These are phyloP conservation scores for Ataeniobius toweri DNA, from an alignment of 2,797 vertebrate genomes.

Conservation along the genomic window DNA sequence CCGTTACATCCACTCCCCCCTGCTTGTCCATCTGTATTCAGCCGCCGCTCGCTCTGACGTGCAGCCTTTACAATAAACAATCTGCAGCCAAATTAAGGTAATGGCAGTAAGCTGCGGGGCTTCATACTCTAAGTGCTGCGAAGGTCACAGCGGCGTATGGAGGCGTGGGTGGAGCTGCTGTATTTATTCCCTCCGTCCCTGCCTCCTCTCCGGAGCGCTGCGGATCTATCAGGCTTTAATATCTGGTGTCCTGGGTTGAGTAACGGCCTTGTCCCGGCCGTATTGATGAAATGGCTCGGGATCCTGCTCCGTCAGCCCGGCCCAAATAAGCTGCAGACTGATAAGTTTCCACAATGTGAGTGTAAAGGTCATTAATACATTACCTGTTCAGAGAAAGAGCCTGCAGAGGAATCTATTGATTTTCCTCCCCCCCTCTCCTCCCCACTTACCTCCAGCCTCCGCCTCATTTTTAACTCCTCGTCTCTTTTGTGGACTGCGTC, in stretches of 20 bases:
- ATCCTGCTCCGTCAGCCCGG: conserved; percentile 80
- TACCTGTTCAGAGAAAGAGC: conserved; percentile 71
- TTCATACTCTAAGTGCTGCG: conserved; percentile 84
- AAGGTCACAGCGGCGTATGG: conserved; percentile 79
- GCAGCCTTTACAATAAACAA: conserved; percentile 77
- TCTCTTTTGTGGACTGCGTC: conserved; percentile 16
- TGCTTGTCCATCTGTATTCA: conserved; percentile 72
- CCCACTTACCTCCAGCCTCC: conserved; percentile 25
- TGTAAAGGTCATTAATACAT: conserved; percentile 86
- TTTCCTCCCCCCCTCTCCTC: conserved; percentile 27
- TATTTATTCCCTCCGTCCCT: conserved; percentile 33
- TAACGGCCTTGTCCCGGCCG: conserved; percentile 80
- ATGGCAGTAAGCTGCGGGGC: conserved; percentile 73
- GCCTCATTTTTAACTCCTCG: conserved; percentile 21
- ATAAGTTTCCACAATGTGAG: conserved; percentile 83
- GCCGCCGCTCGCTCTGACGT: conserved; percentile 57
- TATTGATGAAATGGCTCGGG: conserved; percentile 81
- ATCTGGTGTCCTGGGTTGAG: conserved; percentile 80
- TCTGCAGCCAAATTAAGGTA: conserved; percentile 82
- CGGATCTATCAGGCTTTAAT: conserved; percentile 83
- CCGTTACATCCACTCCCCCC: neutral
- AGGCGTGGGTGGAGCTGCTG: conserved; percentile 58
- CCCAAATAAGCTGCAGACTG: conserved; percentile 81
- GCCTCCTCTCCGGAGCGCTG: conserved; percentile 15
- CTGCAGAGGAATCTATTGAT: conserved; percentile 77